A percentile compares a stretch with the other conserved stretches of the same genome.
phyloP scores from a whole-genome alignment of 2,888 invertebrate genomes.

The Scaptomyza polygonia region DNA sequence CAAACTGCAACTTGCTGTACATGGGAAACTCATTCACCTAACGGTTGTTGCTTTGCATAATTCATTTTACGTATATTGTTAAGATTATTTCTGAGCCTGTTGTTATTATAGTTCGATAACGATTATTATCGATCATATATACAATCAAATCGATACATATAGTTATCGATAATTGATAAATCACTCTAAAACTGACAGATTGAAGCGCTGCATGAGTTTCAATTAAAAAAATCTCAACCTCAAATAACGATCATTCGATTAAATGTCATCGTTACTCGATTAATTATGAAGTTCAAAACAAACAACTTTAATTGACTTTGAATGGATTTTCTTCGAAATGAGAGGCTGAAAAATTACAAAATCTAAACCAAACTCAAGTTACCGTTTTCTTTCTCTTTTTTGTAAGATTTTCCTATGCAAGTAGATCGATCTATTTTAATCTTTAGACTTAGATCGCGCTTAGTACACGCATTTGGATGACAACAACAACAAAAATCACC shows the following conservation, averaged over 20 bases:
- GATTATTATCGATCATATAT: neutral
- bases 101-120: neutral
- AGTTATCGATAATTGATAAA: no score
- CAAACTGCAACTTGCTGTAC: slow-evolving; percentile 13
- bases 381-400: neutral
- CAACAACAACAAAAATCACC: slow-evolving; percentile 28
- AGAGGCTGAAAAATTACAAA: no score
- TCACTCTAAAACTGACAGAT: no score
- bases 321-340: no score
- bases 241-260: no score
- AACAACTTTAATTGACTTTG: no score
- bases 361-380: no score
- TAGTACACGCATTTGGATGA: slow-evolving; percentile 25
- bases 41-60: slow-evolving; percentile 54
- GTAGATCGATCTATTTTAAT: slow-evolving; percentile 1
- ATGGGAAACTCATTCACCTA: slow-evolving; percentile 38
- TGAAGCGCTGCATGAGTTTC: no score
- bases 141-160: neutral
- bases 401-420: neutral
- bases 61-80: slow-evolving; percentile 24
- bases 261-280: no score
- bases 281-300: no score
- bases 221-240: no score
- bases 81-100: neutral
- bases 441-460: neutral